phyloP scores from a whole-genome alignment of 2,888 invertebrate species.

The Dasypolia templi region DNA sequence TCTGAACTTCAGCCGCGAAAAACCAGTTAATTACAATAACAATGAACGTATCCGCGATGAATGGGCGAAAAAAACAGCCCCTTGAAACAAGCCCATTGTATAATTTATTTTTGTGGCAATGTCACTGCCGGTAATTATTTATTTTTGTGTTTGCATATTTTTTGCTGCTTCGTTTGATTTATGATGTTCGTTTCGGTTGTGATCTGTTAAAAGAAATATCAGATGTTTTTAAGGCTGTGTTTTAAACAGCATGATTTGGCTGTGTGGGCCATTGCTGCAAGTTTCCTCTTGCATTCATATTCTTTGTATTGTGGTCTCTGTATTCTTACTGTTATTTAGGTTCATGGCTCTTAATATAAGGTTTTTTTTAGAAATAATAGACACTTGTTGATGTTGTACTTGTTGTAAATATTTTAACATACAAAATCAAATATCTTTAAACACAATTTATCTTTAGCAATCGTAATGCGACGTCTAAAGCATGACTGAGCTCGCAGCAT shows the following conservation, averaged over 20 bases:
- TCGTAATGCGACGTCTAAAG: too few species aligned
- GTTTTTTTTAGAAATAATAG: too few species aligned
- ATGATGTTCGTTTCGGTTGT: constrained; percentile 41
- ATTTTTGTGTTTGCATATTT: constrained; percentile 64
- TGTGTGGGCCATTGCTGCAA: not conserved
- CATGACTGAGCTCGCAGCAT: too few species aligned
- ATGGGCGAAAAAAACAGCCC: constrained; percentile 73
- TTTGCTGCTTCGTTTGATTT: constrained; percentile 55
- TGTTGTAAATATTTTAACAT: too few species aligned
- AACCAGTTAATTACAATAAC: constrained; percentile 85
- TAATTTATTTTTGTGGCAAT: constrained; percentile 78
- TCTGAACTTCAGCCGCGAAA: constrained; percentile 70
- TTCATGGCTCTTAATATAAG: too few species aligned
- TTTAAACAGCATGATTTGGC: constrained; percentile 14
- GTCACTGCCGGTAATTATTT: constrained; percentile 76
- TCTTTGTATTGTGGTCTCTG: too few species aligned
- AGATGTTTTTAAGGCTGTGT: constrained; percentile 33
- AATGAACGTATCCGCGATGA: constrained; percentile 77
- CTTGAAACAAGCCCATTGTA: constrained; percentile 76
- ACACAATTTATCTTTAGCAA: too few species aligned
- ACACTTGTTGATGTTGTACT: too few species aligned
- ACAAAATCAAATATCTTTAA: too few species aligned
- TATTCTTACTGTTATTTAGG: too few species aligned
- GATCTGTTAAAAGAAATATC: constrained; percentile 26
- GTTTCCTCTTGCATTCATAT: not conserved